phyloP scores from a whole-genome alignment of 2,113 vertebrate species.

The Pygoscelis adeliae region DNA sequence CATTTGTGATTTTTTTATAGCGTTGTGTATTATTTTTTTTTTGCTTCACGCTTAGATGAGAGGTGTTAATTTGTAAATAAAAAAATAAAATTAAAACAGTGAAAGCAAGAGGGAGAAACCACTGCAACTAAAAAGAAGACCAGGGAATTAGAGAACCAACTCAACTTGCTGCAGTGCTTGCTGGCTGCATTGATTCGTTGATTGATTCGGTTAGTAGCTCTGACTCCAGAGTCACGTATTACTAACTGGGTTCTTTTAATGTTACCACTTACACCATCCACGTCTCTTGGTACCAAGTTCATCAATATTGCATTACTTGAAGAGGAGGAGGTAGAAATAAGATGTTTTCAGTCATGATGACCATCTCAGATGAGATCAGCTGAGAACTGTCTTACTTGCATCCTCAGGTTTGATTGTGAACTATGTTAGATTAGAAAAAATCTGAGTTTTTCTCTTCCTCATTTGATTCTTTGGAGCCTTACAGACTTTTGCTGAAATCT shows the following conservation, averaged over 20 bases:
- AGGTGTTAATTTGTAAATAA: constrained; percentile 35
- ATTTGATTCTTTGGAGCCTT: not conserved
- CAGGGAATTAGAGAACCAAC: not conserved
- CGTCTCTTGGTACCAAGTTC: not conserved
- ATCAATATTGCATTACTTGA: not conserved
- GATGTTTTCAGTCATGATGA: not conserved
- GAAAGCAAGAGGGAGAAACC: not conserved
- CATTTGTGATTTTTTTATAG: not conserved
- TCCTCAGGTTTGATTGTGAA: not conserved
- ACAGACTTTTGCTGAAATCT: not conserved
- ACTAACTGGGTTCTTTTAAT: not conserved
- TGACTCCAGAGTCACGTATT: not conserved
- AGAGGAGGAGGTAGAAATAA: not conserved
- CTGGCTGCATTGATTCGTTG: not conserved
- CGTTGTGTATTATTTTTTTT: not conserved
- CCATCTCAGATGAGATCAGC: not conserved
- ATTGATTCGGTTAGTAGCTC: not conserved
- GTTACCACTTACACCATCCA: not conserved
- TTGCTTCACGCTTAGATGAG: not conserved
- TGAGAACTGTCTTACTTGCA: not conserved
- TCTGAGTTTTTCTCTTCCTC: not conserved
- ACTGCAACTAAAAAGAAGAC: not conserved
- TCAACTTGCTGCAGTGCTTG: not conserved
- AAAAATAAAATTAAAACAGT: not conserved
- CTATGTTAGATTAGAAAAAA: not conserved